Evolutionary conservation across 2,113 vertebrate genomes (phyloP).

Genomic region (Thalassoma bifasciatum): DNA sequence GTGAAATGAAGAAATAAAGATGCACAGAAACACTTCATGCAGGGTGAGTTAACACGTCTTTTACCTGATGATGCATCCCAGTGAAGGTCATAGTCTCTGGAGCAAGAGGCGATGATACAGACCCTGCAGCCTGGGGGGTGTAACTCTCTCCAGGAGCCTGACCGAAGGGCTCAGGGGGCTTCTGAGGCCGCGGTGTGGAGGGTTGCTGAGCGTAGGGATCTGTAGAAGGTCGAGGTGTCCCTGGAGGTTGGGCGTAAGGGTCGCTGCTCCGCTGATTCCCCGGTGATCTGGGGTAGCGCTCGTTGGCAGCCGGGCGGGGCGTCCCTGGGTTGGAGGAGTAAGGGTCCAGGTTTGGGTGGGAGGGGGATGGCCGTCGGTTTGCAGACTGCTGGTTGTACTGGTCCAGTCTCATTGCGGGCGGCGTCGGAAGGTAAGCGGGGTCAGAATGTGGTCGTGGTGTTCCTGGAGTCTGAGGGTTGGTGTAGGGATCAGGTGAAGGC

Average conservation of each 20-base stretch:
- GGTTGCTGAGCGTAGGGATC: conserved; percentile 84
- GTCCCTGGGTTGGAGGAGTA: conserved; percentile 82
- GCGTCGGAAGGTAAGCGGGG: conserved; percentile 35
- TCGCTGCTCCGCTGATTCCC: conserved; percentile 65
- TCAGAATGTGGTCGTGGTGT: conserved; percentile 64
- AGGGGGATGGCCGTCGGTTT: conserved; percentile 70
- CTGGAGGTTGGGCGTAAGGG: conserved; percentile 74
- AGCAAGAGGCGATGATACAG: conserved; percentile 78
- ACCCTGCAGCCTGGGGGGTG: conserved; percentile 64
- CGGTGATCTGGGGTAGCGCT: conserved; percentile 77
- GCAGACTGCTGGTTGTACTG: conserved; percentile 71
- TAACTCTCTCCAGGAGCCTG: conserved; percentile 77
- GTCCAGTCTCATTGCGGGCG: conserved; percentile 39
- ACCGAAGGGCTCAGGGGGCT: conserved; percentile 34
- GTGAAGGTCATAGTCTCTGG: conserved; percentile 80
- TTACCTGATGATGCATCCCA: conserved; percentile 56
- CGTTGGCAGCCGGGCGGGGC: conserved; percentile 59
- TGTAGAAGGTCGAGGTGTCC: conserved; percentile 81
- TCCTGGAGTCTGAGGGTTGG: conserved; percentile 72
- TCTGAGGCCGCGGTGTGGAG: conserved; percentile 42
- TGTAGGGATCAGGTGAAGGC: conserved; percentile 85
- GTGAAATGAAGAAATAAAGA: too few species aligned
- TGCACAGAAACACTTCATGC: too few species aligned
- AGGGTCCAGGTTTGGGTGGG: conserved; percentile 72
- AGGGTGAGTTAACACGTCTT: too few species aligned